phyloP scores from a whole-genome alignment of 1,140 invertebrate species.

The Lerema accius region DNA sequence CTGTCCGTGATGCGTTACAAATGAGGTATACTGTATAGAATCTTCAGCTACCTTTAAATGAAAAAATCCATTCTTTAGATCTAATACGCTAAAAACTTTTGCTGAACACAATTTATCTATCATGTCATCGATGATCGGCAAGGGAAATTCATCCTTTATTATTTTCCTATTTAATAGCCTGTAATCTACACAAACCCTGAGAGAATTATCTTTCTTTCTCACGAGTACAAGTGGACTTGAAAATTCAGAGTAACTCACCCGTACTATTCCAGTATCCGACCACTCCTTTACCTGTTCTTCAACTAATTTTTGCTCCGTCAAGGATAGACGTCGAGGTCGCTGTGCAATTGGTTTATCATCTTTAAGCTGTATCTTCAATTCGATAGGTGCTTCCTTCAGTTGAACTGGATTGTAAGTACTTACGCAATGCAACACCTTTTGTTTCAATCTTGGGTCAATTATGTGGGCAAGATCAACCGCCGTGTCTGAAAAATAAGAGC shows the following conservation, averaged over 20 bases:
- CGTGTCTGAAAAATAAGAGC: too few relatives aligned
- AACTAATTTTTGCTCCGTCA: slow-evolving; percentile 35
- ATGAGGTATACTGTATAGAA: slow-evolving; percentile 36
- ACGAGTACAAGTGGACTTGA: slow-evolving; percentile 43
- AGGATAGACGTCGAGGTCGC: slow-evolving; percentile 36
- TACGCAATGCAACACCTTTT: neutral
- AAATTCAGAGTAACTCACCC: slow-evolving; percentile 39
- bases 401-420: slow-evolving; percentile 30
- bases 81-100: slow-evolving; percentile 29
- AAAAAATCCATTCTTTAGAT: slow-evolving; percentile 38
- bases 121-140: slow-evolving; percentile 37
- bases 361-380: slow-evolving; percentile 40
- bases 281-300: slow-evolving; percentile 43
- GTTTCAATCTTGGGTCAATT: neutral
- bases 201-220: slow-evolving; percentile 38
- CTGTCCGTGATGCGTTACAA: slow-evolving; percentile 36
- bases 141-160: too few relatives aligned
- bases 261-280: slow-evolving; percentile 41
- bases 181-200: slow-evolving; percentile 40
- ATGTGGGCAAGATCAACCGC: neutral
- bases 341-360: slow-evolving; percentile 44
- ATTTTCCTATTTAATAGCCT: slow-evolving; percentile 39
- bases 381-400: slow-evolving; percentile 32
- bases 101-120: slow-evolving; percentile 28
- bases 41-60: slow-evolving; percentile 32